Evolutionary conservation across 1,140 invertebrate genomes (phyloP).

Genomic region (Heliconius hermathena): DNA sequence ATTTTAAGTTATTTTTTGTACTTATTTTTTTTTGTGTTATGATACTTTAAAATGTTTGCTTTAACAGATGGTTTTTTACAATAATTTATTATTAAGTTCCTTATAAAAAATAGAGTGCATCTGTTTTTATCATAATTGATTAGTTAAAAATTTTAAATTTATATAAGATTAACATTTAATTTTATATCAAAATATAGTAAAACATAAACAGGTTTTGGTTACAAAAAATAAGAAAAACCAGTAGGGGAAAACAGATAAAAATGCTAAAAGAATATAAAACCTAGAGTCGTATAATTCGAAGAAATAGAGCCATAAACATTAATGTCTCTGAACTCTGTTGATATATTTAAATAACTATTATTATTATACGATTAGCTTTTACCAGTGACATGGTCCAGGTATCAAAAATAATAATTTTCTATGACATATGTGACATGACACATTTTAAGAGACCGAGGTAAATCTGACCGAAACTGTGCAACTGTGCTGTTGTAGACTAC

Average conservation of each 20-base stretch:
- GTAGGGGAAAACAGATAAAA: constrained; percentile 4
- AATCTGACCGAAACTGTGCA: no score
- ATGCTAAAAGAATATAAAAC: not conserved
- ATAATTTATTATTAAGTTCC: not conserved
- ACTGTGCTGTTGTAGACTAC: no score
- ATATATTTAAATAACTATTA: not conserved
- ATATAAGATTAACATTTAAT: not conserved
- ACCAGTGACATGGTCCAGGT: no score
- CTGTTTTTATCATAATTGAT: not conserved
- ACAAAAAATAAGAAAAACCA: not conserved
- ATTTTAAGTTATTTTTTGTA: no score
- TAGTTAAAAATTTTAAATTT: not conserved
- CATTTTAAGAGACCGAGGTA: no score
- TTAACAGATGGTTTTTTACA: no score
- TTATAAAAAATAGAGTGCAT: not conserved
- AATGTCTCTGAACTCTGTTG: not conserved
- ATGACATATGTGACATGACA: no score
- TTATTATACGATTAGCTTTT: not conserved
- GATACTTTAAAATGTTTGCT: no score
- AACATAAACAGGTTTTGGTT: not conserved
- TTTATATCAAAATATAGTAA: not conserved
- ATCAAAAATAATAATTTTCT: no score
- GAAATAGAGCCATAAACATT: not conserved
- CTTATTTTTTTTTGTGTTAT: no score
- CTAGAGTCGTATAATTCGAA: constrained; percentile 8